Conservation (phyloP, 2,113 vertebrate genomes). For the Corythoichthys intestinalis region DNA sequence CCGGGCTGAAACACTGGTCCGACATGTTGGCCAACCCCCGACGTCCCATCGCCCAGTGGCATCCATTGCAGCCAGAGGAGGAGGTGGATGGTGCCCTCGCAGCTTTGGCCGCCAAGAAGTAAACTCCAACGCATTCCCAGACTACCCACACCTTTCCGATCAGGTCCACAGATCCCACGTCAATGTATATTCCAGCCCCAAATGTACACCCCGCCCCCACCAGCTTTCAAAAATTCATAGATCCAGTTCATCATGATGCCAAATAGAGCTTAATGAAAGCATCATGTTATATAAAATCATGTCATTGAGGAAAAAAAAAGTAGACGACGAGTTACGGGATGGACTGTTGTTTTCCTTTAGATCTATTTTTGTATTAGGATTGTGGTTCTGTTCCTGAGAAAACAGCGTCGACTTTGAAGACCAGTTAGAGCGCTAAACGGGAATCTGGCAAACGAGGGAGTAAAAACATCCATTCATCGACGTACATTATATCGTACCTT, state of each 20-base stretch:
- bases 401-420: slow-evolving; percentile 49
- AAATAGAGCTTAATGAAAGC: slow-evolving; percentile 48
- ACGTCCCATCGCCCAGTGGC: slow-evolving; percentile 96
- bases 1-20: slow-evolving; percentile 95
- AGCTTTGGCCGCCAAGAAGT: slow-evolving; percentile 91
- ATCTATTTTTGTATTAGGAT: slow-evolving; percentile 74
- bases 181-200: slow-evolving; percentile 47
- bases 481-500: slow-evolving; percentile 42
- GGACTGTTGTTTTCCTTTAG: slow-evolving; percentile 70
- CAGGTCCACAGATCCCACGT: slow-evolving; percentile 36
- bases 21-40: slow-evolving; percentile 98
- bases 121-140: slow-evolving; percentile 54
- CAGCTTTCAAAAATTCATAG: slow-evolving; percentile 53
- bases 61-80: slow-evolving; percentile 94
- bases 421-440: slow-evolving; percentile 30
- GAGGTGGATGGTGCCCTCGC: slow-evolving; percentile 85
- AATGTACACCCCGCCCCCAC: slow-evolving; percentile 36
- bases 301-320: slow-evolving; percentile 55
- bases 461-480: slow-evolving; percentile 46
- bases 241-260: slow-evolving; percentile 55
- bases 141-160: slow-evolving; percentile 34
- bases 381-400: slow-evolving; percentile 63
- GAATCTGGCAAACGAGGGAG: slow-evolving; percentile 46
- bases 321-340: slow-evolving; percentile 45
- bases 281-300: slow-evolving; percentile 51